Evolutionary conservation across 1,140 invertebrate species (phyloP).

Genomic region (Diachasma alloeum): DNA sequence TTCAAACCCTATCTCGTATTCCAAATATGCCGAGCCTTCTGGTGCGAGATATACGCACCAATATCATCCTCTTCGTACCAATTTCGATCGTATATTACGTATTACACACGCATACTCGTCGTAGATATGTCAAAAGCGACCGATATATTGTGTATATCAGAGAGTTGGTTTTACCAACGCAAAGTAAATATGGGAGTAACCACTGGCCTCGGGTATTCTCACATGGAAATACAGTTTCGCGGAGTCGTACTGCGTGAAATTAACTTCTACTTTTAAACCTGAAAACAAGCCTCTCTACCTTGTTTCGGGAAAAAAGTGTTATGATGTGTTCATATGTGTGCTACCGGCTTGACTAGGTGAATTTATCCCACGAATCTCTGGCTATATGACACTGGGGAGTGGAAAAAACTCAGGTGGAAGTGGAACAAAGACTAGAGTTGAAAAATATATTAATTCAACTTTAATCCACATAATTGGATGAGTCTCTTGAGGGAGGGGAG

Average conservation of each 20-base stretch:
- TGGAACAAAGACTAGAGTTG: not conserved
- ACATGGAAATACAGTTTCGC: conserved; percentile 34
- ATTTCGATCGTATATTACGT: not conserved
- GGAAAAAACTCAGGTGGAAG: conserved; percentile 9
- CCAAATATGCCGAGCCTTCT: not conserved
- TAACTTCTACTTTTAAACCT: conserved; percentile 41
- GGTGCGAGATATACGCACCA: not conserved
- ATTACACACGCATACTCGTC: not conserved
- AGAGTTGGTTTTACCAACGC: not conserved
- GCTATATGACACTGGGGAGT: not conserved
- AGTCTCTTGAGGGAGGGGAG: not conserved
- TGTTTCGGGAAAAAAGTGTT: not conserved
- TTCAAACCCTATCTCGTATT: not conserved
- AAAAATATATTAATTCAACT: not conserved
- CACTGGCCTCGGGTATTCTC: not conserved
- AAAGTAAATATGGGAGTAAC: not conserved
- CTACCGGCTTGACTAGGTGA: not conserved
- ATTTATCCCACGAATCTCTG: not conserved
- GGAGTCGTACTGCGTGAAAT: conserved; percentile 43
- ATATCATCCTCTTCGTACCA: not conserved
- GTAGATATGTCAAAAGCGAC: not conserved
- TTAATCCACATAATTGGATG: not conserved
- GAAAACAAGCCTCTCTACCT: not conserved
- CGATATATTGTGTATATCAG: not conserved
- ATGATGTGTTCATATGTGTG: not conserved